phyloP scores from a whole-genome alignment of 1,140 invertebrate genomes.

The Drosophila funebris region DNA sequence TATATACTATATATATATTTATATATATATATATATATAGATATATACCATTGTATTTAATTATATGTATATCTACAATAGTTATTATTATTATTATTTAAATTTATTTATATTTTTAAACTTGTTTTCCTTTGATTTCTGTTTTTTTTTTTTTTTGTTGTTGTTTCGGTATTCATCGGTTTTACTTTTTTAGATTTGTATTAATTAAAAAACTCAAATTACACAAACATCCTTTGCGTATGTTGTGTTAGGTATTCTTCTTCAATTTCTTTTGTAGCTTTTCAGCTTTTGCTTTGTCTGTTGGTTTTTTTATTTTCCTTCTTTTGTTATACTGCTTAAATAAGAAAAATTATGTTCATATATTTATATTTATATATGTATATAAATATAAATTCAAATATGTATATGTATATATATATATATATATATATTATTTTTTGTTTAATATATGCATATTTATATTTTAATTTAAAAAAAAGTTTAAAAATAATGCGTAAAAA shows the following conservation, averaged over 20 bases:
- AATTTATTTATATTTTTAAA: slow-evolving; percentile 65
- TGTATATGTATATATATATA: slow-evolving; percentile 11
- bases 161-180: neutral
- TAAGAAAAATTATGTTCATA: slow-evolving; percentile 58
- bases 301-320: neutral
- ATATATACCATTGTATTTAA: slow-evolving; percentile 59
- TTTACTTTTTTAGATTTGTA: slow-evolving; percentile 1
- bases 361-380: slow-evolving; percentile 14
- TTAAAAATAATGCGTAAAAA: slow-evolving; percentile 52
- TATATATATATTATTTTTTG: slow-evolving; percentile 12
- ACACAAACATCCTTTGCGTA: slow-evolving; percentile 17
- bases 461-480: slow-evolving; percentile 40
- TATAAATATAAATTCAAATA: slow-evolving; percentile 43
- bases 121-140: slow-evolving; percentile 51
- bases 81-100: slow-evolving; percentile 79
- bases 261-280: slow-evolving; percentile 1
- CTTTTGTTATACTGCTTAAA: slow-evolving; percentile 49
- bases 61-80: slow-evolving; percentile 81
- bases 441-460: slow-evolving; percentile 34
- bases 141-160: slow-evolving; percentile 25
- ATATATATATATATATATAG: slow-evolving; percentile 47
- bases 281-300: neutral
- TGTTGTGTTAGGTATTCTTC: slow-evolving; percentile 15
- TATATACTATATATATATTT: slow-evolving; percentile 44
- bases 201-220: slow-evolving; percentile 52